Evolutionary conservation across 2,797 vertebrate species (phyloP).

Genomic region (Oreortyx pictus): DNA sequence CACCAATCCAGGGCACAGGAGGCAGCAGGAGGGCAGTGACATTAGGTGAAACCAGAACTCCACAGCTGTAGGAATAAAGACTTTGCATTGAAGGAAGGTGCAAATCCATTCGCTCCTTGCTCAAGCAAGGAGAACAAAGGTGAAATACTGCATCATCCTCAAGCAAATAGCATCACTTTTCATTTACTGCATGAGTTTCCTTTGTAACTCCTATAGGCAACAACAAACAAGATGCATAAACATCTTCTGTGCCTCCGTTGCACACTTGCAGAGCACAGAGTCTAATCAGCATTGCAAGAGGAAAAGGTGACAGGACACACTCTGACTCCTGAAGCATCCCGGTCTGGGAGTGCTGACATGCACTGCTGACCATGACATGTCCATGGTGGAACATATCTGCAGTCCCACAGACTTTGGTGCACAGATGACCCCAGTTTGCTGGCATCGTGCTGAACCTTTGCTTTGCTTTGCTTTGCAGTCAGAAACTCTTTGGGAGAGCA

Average conservation of each 20-base stretch:
- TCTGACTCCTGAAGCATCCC: neutral
- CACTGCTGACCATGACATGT: neutral
- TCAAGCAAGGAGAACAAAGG: fast-evolving
- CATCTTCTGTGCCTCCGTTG: neutral
- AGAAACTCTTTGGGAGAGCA: neutral
- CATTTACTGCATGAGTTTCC: neutral
- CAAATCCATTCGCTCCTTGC: neutral
- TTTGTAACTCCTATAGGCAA: neutral
- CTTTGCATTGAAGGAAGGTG: neutral
- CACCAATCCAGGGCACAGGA: too few species aligned
- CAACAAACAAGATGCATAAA: neutral
- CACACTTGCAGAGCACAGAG: neutral
- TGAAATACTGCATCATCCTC: neutral
- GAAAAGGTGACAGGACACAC: neutral
- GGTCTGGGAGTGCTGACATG: neutral
- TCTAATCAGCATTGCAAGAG: neutral
- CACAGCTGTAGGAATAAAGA: neutral
- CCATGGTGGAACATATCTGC: neutral
- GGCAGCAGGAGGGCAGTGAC: neutral
- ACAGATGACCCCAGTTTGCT: neutral
- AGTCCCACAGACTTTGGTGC: neutral
- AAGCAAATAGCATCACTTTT: neutral
- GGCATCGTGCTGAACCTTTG: neutral
- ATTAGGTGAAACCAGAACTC: neutral
- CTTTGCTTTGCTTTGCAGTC: neutral